Percentiles rank a stretch among this genome's conserved stretches.
Evolutionary conservation across 2,797 vertebrate species (phyloP).

Genomic region (Novumbra hubbsi): DNA sequence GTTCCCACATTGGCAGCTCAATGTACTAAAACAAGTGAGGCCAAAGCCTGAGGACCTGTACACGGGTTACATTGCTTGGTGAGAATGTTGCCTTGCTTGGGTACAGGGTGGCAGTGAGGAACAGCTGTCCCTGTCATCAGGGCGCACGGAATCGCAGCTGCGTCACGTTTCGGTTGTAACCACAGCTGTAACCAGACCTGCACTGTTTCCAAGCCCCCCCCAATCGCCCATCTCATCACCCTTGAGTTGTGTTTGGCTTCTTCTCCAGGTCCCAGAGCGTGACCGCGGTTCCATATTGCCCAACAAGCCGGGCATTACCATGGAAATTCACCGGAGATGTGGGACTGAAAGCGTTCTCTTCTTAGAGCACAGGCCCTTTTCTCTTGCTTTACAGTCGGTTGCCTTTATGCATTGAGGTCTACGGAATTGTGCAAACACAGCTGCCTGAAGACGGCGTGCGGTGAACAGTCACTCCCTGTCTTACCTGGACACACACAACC

Average conservation of each 20-base stretch:
- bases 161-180: conserved; percentile 53
- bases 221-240: conserved; percentile 35
- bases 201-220: conserved; percentile 64
- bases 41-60: conserved; percentile 16
- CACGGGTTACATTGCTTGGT: conserved; percentile 26
- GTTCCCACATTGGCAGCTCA: background rate
- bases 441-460: conserved; percentile 29
- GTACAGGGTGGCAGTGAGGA: conserved; percentile 21
- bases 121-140: conserved; percentile 58
- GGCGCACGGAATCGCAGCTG: conserved; percentile 50
- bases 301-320: conserved; percentile 24
- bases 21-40: background rate
- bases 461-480: conserved; percentile 38
- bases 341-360: conserved; percentile 18
- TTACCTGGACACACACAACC: conserved; percentile 40
- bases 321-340: conserved; percentile 15
- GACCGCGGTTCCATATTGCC: conserved; percentile 16
- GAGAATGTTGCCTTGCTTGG: background rate
- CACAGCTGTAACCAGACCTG: conserved; percentile 64
- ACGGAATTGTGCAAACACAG: conserved; percentile 51
- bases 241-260: conserved; percentile 7
- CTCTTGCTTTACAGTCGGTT: conserved; percentile 31
- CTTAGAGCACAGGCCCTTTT: conserved; percentile 31
- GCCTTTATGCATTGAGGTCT: conserved; percentile 29
- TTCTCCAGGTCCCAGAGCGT: conserved; percentile 36